Conservation (phyloP, 2,797 vertebrate species). For the Hydrophis major region DNA sequence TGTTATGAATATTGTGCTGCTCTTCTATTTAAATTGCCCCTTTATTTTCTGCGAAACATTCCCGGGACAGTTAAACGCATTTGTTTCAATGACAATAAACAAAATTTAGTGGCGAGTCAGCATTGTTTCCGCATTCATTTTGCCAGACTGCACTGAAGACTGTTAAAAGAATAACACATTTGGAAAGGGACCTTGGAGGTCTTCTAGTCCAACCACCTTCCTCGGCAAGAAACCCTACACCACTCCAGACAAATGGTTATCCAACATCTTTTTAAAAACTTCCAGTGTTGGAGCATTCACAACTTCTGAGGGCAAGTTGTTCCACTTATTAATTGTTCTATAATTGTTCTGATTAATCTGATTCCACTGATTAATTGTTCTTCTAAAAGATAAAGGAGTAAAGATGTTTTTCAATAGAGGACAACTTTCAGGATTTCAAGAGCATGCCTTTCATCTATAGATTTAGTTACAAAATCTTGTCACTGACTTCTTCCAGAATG, state of each 20-base stretch:
- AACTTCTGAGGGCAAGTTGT: no score
- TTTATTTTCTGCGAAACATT: background rate
- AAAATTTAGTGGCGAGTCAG: background rate
- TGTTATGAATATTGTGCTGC: background rate
- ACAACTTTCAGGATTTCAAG: background rate
- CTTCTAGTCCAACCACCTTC: no score
- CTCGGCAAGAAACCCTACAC: no score
- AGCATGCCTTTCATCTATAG: background rate
- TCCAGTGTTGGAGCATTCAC: no score
- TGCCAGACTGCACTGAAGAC: background rate
- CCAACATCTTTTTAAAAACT: no score
- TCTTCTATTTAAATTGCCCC: background rate
- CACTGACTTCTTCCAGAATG: background rate
- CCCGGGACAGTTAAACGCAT: background rate
- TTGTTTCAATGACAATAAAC: background rate
- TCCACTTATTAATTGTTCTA: no score
- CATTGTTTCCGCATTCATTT: background rate
- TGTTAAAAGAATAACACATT: no score
- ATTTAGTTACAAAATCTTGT: background rate
- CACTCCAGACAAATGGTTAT: no score
- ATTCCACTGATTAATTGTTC: no score
- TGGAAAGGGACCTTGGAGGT: no score
- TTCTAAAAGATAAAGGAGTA: background rate
- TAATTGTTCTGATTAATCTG: no score
- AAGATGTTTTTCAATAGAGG: background rate